Conservation (phyloP, 2,797 vertebrate genomes). For the Balearica regulorum region DNA sequence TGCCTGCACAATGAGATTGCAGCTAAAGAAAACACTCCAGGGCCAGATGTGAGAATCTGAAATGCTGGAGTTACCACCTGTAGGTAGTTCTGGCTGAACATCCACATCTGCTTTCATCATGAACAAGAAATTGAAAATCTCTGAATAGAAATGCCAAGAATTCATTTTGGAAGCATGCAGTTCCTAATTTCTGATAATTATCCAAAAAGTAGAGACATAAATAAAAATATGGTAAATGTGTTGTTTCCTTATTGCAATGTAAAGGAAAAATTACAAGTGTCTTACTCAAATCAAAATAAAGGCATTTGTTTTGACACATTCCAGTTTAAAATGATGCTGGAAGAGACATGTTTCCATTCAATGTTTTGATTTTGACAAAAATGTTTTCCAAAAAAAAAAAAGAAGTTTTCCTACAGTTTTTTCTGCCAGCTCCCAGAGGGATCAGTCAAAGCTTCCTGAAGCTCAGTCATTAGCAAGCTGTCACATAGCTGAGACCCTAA, state of each 20-base stretch:
- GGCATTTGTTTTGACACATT: constrained; percentile 58
- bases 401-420: neutral
- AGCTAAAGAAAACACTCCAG: neutral
- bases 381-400: neutral
- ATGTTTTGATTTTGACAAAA: constrained; percentile 56
- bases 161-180: neutral
- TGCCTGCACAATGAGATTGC: neutral
- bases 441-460: constrained; percentile 45
- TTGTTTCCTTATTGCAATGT: neutral
- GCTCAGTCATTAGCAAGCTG: constrained; percentile 57
- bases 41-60: neutral
- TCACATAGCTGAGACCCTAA: constrained; percentile 32
- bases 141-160: neutral
- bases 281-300: constrained; percentile 34
- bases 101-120: neutral
- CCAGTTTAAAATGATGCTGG: constrained; percentile 20
- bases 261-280: constrained; percentile 20
- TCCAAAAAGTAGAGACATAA: neutral
- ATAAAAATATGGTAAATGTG: neutral
- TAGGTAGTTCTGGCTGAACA: neutral
- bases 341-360: constrained; percentile 39
- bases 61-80: neutral
- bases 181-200: constrained; percentile 1
- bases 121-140: neutral
- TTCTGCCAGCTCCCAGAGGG: constrained; percentile 39